These are phyloP conservation scores for Noctua pronuba DNA, from an alignment of 2,888 invertebrate species.

Conservation along the genomic window DNA sequence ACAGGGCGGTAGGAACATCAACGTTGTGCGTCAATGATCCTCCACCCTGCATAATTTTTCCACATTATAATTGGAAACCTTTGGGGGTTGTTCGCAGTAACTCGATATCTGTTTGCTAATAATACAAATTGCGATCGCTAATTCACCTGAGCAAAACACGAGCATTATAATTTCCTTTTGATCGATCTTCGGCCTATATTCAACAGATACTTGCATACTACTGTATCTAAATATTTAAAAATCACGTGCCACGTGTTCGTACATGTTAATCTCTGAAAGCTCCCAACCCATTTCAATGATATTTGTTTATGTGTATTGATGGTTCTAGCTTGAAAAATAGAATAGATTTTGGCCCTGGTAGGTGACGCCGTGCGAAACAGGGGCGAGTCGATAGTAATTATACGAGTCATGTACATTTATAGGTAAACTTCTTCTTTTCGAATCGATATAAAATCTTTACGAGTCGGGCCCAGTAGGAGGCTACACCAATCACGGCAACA, in stretches of 20 bases:
- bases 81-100: not conserved
- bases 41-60: not conserved
- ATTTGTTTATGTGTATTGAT: not conserved
- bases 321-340: too few species aligned
- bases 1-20: not conserved
- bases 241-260: not conserved
- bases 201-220: not conserved
- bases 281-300: not conserved
- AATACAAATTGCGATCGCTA: not conserved
- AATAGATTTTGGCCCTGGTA: not conserved
- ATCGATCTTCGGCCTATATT: conserved; percentile 4
- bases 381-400: not conserved
- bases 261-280: not conserved
- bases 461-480: too few species aligned
- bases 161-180: not conserved
- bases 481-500: not conserved
- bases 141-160: not conserved
- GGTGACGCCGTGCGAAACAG: not conserved
- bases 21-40: not conserved
- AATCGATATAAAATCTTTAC: not conserved
- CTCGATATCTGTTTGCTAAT: not conserved
- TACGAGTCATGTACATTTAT: too few species aligned
- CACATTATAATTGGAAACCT: not conserved
- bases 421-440: too few species aligned
- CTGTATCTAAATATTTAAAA: not conserved